Base-by-base conservation (phyloP, 2,888 invertebrate genomes). In the Synergus gifuensis region DNA sequence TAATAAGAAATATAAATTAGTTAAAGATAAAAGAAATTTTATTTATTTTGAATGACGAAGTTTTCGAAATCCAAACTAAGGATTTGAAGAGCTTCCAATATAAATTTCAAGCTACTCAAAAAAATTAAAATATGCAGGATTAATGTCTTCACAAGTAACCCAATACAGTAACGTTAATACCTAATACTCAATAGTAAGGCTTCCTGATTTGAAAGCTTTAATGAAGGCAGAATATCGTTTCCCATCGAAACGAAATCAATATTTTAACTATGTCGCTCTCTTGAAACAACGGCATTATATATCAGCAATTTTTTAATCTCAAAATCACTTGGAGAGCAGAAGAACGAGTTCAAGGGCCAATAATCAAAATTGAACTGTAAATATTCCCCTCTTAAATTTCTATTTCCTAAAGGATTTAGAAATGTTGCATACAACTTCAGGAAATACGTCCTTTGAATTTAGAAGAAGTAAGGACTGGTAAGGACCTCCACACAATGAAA, bases 141-240 rank as follows among this genome's bases (percentile, higher is more conserved):
- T n/a, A 16, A 73, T 36, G 28, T 73, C 40, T 40, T 73, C 40
- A n/a, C 54, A 36, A 36, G 73, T 73, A 73, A 73, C 54, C 36
- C 36, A 73, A 73, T 73, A 73, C n/a, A 73, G 36, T 69, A 69
- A 73, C 36, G 54, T 36, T 36, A 36, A 54, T 73, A 54, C 73
- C 54, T 69, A 58, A 40, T 73, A 54, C 73, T 49, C 36, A 40
- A 54, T 54, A 73, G 49, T 73, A 73, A 36, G 54, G 73, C 54
- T 73, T 73, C 73, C 54, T 73, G 73, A 73, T 73, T 73, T 18
- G 54, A 73, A 73, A 73, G 73, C 73, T 58, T 54, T 73, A 73
- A 73, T 73, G 73, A 73, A 73, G n/a, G 73, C 12, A 73, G 54
- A 73, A 49, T 73, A 58, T 73, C 73, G 28, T 54, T 73, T 58